These are phyloP conservation scores for Drosophila merina DNA, from an alignment of 2,888 invertebrate species.

Conservation along the genomic window DNA sequence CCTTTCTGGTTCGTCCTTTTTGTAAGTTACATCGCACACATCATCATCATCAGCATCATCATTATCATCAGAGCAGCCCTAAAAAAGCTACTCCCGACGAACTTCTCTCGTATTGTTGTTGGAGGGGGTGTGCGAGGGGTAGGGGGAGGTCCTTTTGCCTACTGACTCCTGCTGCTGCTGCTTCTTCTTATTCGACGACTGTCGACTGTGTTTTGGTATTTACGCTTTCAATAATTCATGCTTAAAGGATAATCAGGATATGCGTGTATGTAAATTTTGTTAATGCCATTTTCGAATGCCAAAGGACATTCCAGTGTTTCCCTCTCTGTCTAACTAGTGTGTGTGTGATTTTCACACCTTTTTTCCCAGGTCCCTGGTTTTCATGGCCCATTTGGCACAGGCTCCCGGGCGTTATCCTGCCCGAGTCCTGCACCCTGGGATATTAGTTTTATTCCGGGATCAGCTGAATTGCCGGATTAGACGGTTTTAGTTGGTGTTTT, in stretches of 20 bases:
- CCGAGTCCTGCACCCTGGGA: constrained; percentile 12
- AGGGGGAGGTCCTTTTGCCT: not conserved
- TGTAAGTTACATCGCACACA: constrained; percentile 5
- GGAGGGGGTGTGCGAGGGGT: not conserved
- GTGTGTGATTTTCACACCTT: constrained; percentile 65
- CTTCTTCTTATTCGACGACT: constrained; percentile 24
- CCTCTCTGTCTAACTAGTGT: constrained; percentile 7
- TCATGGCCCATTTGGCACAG: constrained; percentile 34
- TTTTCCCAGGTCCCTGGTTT: constrained; percentile 1
- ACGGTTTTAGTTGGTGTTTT: constrained; percentile 13
- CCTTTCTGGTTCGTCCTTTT: constrained; percentile 1
- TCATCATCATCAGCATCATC: constrained; percentile 24
- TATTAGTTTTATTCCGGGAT: constrained; percentile 43
- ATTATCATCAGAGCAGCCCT: constrained; percentile 46
- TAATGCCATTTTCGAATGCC: constrained; percentile 72
- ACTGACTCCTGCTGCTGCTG: not conserved
- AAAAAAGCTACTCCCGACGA: constrained; percentile 43
- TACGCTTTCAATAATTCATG: constrained; percentile 80
- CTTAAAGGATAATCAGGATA: constrained; percentile 80
- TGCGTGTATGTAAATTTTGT: constrained; percentile 79
- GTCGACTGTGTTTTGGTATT: constrained; percentile 70
- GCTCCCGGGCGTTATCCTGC: not conserved
- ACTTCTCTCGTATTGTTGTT: constrained; percentile 43
- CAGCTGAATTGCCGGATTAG: constrained; percentile 34
- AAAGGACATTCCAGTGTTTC: constrained; percentile 32